phyloP scores from a whole-genome alignment of 2,888 invertebrate species.

The Ormyrus pomaceus region DNA sequence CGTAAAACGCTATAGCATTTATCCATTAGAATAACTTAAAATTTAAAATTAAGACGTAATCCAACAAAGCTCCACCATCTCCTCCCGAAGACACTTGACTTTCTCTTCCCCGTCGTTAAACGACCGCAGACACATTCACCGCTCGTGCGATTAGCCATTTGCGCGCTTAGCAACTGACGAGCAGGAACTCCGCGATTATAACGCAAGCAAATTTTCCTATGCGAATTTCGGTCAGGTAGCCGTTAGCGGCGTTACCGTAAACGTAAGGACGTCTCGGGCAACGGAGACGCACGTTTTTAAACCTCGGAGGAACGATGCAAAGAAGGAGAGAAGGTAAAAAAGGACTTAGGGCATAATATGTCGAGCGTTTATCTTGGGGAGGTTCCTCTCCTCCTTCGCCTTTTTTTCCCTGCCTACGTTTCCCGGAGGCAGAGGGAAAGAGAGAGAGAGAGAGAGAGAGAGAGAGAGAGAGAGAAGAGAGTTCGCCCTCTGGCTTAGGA shows the following conservation, averaged over 20 bases:
- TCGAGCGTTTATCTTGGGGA: constrained; percentile 25
- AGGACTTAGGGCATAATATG: constrained; percentile 25
- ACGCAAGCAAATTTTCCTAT: constrained; percentile 10
- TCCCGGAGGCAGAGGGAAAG: neutral
- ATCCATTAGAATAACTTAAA: neutral
- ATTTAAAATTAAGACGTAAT: neutral
- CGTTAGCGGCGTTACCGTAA: constrained; percentile 25
- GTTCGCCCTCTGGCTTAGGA: constrained; percentile 20
- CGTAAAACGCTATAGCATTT: too few relatives aligned
- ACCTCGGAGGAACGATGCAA: neutral
- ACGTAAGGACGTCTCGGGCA: constrained; percentile 28
- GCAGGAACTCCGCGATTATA: neutral
- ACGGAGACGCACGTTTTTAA: constrained; percentile 13
- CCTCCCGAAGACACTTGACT: neutral
- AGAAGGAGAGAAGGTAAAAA: neutral
- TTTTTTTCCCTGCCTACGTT: constrained; percentile 2
- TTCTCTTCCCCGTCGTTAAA: neutral
- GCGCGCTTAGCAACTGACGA: constrained; percentile 47
- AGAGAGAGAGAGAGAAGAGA: constrained; percentile 6
- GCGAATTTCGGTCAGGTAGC: constrained; percentile 33
- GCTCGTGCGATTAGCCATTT: constrained; percentile 48
- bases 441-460: neutral
- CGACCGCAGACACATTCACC: constrained; percentile 43
- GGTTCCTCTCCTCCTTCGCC: neutral
- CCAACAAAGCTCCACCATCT: constrained; percentile 13